These are phyloP conservation scores for Nebria ingens DNA, from an alignment of 1,140 invertebrate genomes.

Conservation along the genomic window DNA sequence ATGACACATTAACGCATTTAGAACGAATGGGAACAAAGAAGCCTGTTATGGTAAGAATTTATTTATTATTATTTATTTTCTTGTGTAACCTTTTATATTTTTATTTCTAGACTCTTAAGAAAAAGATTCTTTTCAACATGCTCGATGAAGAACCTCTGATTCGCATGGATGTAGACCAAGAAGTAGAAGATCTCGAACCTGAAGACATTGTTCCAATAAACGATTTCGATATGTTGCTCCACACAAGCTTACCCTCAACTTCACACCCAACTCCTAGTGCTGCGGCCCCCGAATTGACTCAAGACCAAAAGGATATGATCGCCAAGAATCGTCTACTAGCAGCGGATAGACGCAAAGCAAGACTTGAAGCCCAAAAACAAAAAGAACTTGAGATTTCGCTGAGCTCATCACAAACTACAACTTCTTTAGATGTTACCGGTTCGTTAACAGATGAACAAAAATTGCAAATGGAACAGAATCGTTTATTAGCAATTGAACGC, in stretches of 20 bases:
- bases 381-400: background rate
- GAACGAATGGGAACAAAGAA: constrained; percentile 71
- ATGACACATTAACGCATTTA: constrained; percentile 70
- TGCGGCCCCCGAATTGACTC: constrained; percentile 19
- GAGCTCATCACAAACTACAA: background rate
- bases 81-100: too few relatives aligned
- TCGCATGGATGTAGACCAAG: too few relatives aligned
- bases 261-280: background rate
- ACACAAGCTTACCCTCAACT: background rate
- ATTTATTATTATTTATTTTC: constrained; percentile 10
- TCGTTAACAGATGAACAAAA: background rate
- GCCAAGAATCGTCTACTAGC: constrained; percentile 30
- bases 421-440: too few relatives aligned
- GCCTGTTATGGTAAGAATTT: constrained; percentile 39
- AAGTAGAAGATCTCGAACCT: constrained; percentile 14
- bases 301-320: constrained; percentile 28
- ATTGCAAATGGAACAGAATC: background rate
- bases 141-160: constrained; percentile 21
- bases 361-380: background rate
- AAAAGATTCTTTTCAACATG: constrained; percentile 26
- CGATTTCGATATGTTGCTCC: constrained; percentile 22
- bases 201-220: constrained; percentile 16
- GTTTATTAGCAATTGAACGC: constrained; percentile 12
- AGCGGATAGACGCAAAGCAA: background rate
- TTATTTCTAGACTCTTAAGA: constrained; percentile 27